A percentile compares a stretch with the other conserved stretches of the same genome.
Conservation (phyloP, 1,140 invertebrate species). For the Pseudoatta argentina region DNA sequence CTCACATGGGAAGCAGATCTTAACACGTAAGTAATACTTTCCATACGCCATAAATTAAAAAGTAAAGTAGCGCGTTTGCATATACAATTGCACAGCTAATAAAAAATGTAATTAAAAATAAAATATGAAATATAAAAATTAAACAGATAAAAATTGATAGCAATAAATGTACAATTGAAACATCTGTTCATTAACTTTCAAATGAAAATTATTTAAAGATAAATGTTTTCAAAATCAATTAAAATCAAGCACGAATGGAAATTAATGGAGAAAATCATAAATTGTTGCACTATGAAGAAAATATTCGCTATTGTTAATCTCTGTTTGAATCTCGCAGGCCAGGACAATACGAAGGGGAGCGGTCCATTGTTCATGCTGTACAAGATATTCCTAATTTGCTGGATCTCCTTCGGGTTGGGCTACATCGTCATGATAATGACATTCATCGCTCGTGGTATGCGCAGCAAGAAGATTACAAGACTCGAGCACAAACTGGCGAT, state of each 20-base stretch:
- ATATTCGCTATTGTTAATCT: not conserved
- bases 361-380: slow-evolving; percentile 89
- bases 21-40: slow-evolving; percentile 41
- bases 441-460: slow-evolving; percentile 92
- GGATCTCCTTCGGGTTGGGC: slow-evolving; percentile 96
- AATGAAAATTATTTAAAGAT: not conserved
- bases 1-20: slow-evolving; percentile 25
- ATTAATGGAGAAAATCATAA: not conserved
- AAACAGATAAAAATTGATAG: not conserved
- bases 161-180: not conserved
- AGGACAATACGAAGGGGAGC: slow-evolving; percentile 86
- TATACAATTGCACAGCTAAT: not conserved
- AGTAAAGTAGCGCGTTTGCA: not conserved
- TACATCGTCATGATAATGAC: slow-evolving; percentile 97
- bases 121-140: not conserved
- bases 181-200: not conserved
- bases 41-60: slow-evolving; percentile 13
- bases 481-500: slow-evolving; percentile 92
- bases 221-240: not conserved
- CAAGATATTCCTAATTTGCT: slow-evolving; percentile 91
- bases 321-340: slow-evolving; percentile 73
- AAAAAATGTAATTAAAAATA: not conserved
- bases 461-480: slow-evolving; percentile 91
- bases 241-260: not conserved
- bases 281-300: not conserved